These are phyloP conservation scores for Latheticus oryzae DNA, from an alignment of 2,888 invertebrate species.

Conservation along the genomic window DNA sequence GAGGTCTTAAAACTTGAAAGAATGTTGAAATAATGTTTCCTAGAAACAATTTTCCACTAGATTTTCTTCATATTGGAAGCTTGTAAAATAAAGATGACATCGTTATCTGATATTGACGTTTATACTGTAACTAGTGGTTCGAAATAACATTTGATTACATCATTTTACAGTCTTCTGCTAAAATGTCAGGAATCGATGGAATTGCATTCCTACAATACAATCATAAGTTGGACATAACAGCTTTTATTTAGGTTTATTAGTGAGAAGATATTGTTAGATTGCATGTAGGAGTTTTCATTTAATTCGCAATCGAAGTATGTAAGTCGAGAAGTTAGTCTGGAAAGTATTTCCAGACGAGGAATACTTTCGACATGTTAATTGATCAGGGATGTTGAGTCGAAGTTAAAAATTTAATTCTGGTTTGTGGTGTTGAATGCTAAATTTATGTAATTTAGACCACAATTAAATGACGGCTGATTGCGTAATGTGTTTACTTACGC, in stretches of 20 bases:
- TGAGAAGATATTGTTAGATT: conserved; percentile 1
- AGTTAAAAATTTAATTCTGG: conserved; percentile 30
- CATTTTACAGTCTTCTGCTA: too few species aligned
- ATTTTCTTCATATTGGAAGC: conserved; percentile 51
- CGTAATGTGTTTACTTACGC: conserved; percentile 34
- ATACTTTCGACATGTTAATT: conserved; percentile 28
- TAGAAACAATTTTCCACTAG: conserved; percentile 51
- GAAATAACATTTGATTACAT: conserved; percentile 19
- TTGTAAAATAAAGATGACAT: conserved; percentile 49
- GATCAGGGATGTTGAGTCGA: conserved; percentile 14
- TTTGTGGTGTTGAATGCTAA: conserved; percentile 19
- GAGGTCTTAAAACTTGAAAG: conserved; percentile 46
- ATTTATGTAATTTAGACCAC: conserved; percentile 33
- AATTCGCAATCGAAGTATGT: conserved; percentile 16
- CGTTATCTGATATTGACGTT: conserved; percentile 42
- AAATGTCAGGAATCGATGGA: too few species aligned
- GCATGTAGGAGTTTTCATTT: conserved; percentile 5
- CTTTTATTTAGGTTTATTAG: too few species aligned
- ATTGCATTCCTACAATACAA: too few species aligned
- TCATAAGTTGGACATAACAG: too few species aligned
- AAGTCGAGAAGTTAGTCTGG: conserved; percentile 2
- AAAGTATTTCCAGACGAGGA: conserved; percentile 6
- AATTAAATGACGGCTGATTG: conserved; percentile 31
- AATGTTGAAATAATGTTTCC: conserved; percentile 47
- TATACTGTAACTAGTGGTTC: conserved; percentile 20